phyloP scores from a whole-genome alignment of 1,140 invertebrate genomes.

The Laupala kohalensis region DNA sequence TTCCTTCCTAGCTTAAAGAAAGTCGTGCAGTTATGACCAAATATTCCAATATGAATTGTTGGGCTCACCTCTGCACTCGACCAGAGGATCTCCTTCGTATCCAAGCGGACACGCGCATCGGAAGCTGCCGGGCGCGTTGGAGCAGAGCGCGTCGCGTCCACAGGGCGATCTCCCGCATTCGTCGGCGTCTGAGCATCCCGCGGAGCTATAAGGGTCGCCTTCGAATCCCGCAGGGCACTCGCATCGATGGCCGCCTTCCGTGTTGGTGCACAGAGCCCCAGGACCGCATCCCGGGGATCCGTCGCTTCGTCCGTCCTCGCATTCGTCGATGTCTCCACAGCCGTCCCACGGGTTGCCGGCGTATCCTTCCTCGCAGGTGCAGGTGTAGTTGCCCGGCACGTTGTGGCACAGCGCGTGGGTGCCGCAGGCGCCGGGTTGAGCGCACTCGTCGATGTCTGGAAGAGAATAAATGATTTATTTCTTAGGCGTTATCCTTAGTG shows the following conservation, averaged over 20 bases:
- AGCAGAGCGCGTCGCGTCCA: conserved; percentile 55
- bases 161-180: conserved; percentile 55
- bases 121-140: conserved; percentile 57
- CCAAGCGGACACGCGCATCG: conserved; percentile 62
- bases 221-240: conserved; percentile 67
- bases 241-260: conserved; percentile 64
- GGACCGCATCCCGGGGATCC: conserved; percentile 47
- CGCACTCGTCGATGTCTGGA: conserved; percentile 83
- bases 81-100: conserved; percentile 57
- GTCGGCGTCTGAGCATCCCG: conserved; percentile 53
- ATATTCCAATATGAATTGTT: too few species aligned
- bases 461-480: too few species aligned
- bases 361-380: conserved; percentile 67
- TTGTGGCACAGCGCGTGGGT: conserved; percentile 69
- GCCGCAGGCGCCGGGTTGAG: conserved; percentile 61
- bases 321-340: conserved; percentile 78
- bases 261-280: conserved; percentile 64
- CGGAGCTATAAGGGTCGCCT: conserved; percentile 46
- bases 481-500: too few species aligned
- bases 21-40: too few species aligned
- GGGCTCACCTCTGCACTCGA: conserved; percentile 50
- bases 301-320: conserved; percentile 45
- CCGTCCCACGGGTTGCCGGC: conserved; percentile 75
- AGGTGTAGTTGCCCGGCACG: conserved; percentile 76
- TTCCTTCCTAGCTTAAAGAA: too few species aligned